Evolutionary conservation across 2,797 vertebrate species (phyloP).

Genomic region (Prionace glauca): DNA sequence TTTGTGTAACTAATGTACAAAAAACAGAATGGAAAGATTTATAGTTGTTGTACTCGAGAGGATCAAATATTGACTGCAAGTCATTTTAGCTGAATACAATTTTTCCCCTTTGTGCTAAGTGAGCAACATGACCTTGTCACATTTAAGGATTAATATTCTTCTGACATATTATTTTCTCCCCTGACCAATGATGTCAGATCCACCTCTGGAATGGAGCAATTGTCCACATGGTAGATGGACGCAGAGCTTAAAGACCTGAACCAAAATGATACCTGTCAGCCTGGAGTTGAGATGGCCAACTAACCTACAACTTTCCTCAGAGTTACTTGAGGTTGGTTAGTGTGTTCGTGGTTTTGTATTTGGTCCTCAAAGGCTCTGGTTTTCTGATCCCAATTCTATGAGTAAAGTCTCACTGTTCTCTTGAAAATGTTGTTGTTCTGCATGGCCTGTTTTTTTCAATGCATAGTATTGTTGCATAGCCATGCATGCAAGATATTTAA

Average conservation of each 20-base stretch:
- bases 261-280: background rate
- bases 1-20: background rate
- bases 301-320: background rate
- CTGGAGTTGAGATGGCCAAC: background rate
- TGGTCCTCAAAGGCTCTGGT: background rate
- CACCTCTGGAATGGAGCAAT: background rate
- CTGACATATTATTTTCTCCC: background rate
- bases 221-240: background rate
- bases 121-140: background rate
- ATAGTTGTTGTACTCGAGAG: background rate
- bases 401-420: background rate
- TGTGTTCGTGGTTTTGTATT: background rate
- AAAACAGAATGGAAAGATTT: background rate
- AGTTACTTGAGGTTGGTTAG: background rate
- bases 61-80: background rate
- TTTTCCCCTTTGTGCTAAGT: background rate
- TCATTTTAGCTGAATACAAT: background rate
- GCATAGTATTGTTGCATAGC: background rate
- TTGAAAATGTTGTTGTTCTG: background rate
- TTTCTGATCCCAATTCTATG: background rate
- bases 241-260: background rate
- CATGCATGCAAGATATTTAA: constrained; percentile 42
- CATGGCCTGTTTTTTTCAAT: background rate
- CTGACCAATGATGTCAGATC: background rate
- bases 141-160: background rate